phyloP scores from a whole-genome alignment of 1,140 invertebrate species.

The Tetraneura akinire region DNA sequence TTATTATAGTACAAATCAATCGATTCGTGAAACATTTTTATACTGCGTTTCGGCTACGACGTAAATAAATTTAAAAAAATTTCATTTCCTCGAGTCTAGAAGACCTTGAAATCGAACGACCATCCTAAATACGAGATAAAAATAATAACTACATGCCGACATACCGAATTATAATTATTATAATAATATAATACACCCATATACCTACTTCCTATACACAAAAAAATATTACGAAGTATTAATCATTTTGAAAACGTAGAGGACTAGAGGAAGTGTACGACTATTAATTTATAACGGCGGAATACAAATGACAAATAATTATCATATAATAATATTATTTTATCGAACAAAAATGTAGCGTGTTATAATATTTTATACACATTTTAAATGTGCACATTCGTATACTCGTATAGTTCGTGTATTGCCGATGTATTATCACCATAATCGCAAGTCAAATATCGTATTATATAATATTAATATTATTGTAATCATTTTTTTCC shows the following conservation, averaged over 20 bases:
- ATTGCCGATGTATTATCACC: too few relatives aligned
- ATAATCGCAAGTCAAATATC: too few relatives aligned
- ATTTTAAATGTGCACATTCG: too few relatives aligned
- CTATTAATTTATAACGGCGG: neutral
- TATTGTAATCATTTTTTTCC: too few relatives aligned
- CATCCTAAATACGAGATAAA: neutral
- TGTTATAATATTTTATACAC: too few relatives aligned
- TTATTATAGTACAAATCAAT: neutral
- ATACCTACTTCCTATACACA: neutral
- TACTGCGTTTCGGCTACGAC: neutral
- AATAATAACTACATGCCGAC: constrained; percentile 8
- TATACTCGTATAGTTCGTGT: too few relatives aligned
- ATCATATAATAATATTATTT: constrained; percentile 10
- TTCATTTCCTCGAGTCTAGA: neutral
- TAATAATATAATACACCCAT: too few relatives aligned
- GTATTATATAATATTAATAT: too few relatives aligned
- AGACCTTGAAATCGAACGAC: neutral
- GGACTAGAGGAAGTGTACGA: constrained; percentile 33
- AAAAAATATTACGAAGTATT: neutral
- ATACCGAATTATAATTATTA: neutral
- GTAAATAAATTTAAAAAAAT: too few relatives aligned
- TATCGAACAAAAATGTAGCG: neutral
- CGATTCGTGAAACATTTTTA: neutral
- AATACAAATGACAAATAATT: neutral
- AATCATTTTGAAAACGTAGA: constrained; percentile 32